A percentile compares a stretch with the other conserved stretches of the same genome.
Conservation (phyloP, 1,140 invertebrate species). For the Cyclina sinensis region DNA sequence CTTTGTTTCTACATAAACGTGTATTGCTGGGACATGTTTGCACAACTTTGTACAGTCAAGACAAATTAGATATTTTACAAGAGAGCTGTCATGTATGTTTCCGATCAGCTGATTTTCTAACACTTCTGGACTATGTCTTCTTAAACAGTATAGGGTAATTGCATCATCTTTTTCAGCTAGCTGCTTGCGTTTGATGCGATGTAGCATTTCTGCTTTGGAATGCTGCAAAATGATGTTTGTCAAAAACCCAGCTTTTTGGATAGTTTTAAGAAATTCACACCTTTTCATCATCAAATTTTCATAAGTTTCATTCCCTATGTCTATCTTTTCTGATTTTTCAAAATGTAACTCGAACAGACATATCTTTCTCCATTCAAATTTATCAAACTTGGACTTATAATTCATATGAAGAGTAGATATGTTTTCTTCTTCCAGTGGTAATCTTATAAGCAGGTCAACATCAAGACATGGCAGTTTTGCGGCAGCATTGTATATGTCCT, state of each 20-base stretch:
- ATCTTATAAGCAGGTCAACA: no score
- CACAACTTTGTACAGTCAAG: not conserved
- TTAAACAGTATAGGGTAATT: not conserved
- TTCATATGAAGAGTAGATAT: not conserved
- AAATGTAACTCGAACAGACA: constrained; percentile 36
- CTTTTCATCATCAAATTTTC: not conserved
- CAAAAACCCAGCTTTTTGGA: not conserved
- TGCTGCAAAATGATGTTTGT: not conserved
- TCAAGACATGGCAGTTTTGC: no score
- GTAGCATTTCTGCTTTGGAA: not conserved
- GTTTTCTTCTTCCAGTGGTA: not conserved
- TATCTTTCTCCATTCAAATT: not conserved
- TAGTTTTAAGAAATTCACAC: not conserved
- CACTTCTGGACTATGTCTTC: not conserved
- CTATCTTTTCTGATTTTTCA: not conserved
- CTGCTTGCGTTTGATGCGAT: not conserved
- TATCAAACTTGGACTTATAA: not conserved
- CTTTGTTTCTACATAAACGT: not conserved
- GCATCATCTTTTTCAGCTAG: not conserved
- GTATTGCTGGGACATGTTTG: not conserved
- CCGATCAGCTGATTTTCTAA: not conserved
- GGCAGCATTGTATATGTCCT: not conserved
- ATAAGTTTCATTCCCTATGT: constrained; percentile 6
- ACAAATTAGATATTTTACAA: not conserved
- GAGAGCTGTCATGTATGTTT: not conserved